These are phyloP conservation scores for Aphrophora alni DNA, from an alignment of 2,888 invertebrate genomes.

Conservation along the genomic window DNA sequence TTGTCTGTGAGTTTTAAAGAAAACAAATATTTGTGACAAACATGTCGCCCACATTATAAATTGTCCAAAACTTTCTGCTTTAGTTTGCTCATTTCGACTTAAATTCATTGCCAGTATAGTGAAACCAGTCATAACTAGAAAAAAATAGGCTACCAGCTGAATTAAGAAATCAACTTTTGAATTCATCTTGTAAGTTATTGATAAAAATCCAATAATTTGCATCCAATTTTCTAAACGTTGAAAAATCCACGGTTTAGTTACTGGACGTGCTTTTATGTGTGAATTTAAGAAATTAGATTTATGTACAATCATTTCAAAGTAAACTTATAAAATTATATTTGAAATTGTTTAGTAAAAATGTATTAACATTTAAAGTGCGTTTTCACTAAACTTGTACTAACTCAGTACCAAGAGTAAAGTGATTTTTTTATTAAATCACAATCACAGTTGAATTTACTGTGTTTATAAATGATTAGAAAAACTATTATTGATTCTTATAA, in stretches of 20 bases:
- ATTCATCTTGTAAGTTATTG: neutral
- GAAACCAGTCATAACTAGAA: neutral
- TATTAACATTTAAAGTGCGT: too few species aligned
- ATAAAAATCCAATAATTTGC: neutral
- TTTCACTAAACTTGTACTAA: too few species aligned
- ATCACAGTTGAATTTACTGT: too few species aligned
- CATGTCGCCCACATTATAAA: neutral
- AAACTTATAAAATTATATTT: too few species aligned
- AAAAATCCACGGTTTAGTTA: neutral
- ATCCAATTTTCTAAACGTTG: neutral
- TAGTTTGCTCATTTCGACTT: neutral
- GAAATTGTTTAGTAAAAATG: too few species aligned
- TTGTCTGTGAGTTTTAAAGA: neutral
- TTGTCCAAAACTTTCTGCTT: neutral
- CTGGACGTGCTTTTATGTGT: neutral
- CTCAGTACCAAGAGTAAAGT: too few species aligned
- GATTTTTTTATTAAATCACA: too few species aligned
- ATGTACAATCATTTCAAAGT: neutral
- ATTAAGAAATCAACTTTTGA: neutral
- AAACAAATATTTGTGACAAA: neutral
- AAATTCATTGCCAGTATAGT: neutral
- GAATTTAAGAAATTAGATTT: neutral
- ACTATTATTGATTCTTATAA: too few species aligned
- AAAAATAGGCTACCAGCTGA: neutral
- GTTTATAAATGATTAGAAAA: too few species aligned